These are phyloP conservation scores for Syngnathoides biaculeatus DNA, from an alignment of 2,113 vertebrate species.

Conservation along the genomic window DNA sequence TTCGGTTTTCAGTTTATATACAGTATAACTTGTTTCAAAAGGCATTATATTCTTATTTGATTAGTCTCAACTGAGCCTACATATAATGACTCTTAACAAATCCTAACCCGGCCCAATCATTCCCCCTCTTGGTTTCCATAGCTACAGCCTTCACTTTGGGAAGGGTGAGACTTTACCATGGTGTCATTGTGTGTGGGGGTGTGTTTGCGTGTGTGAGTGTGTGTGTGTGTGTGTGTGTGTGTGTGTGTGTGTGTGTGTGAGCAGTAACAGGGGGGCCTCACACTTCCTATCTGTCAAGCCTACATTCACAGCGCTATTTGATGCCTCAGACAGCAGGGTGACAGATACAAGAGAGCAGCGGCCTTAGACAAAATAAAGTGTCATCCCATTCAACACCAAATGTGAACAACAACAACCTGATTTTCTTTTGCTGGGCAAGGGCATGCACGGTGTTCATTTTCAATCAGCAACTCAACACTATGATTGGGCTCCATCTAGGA, in stretches of 20 bases:
- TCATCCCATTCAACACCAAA: slow-evolving; percentile 5
- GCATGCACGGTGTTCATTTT: not conserved
- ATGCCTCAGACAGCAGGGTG: slow-evolving; percentile 29
- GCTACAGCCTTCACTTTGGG: slow-evolving; percentile 63
- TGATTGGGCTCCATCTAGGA: not conserved
- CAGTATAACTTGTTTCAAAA: slow-evolving; percentile 25
- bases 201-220: not conserved
- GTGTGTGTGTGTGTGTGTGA: not conserved
- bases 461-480: not conserved
- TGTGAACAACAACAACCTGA: slow-evolving; percentile 2
- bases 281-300: slow-evolving; percentile 45
- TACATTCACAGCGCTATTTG: slow-evolving; percentile 22
- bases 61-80: slow-evolving; percentile 44
- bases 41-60: slow-evolving; percentile 13
- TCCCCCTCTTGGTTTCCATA: slow-evolving; percentile 67
- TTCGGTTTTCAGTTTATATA: not conserved
- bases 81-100: slow-evolving; percentile 61
- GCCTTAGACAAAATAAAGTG: slow-evolving; percentile 10
- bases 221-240: not conserved
- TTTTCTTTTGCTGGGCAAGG: not conserved
- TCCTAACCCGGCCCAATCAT: slow-evolving; percentile 59
- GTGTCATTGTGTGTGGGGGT: slow-evolving; percentile 5
- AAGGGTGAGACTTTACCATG: slow-evolving; percentile 54
- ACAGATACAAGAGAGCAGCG: slow-evolving; percentile 25
- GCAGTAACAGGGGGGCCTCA: not conserved